Conservation (phyloP, 2,888 invertebrate genomes). For the Busseola fusca region DNA sequence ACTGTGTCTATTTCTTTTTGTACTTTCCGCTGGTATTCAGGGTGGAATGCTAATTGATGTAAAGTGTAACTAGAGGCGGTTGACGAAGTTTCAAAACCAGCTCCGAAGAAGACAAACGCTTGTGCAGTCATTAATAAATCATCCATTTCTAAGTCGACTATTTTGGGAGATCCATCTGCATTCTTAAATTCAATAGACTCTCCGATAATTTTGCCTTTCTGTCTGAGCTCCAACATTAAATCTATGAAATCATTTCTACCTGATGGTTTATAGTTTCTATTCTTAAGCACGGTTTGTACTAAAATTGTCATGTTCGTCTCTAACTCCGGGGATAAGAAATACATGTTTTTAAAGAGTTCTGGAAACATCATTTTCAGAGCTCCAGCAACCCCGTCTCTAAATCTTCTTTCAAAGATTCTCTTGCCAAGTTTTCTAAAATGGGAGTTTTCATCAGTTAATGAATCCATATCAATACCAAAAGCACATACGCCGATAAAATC, state of each 20-base stretch:
- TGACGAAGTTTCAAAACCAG: conserved; percentile 88
- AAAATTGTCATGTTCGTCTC: conserved; percentile 74
- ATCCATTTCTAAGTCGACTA: conserved; percentile 75
- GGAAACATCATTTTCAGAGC: conserved; percentile 78
- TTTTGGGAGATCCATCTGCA: conserved; percentile 75
- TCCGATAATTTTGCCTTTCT: conserved; percentile 78
- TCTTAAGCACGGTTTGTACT: conserved; percentile 73
- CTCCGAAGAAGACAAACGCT: conserved; percentile 84
- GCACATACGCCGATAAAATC: conserved; percentile 84
- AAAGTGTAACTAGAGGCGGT: conserved; percentile 84
- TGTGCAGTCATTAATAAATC: conserved; percentile 80
- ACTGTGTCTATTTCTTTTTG: conserved; percentile 82
- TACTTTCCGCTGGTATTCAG: conserved; percentile 81
- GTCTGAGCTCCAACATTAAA: conserved; percentile 77
- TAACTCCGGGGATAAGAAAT: conserved; percentile 74
- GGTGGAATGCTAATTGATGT: conserved; percentile 84
- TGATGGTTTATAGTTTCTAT: conserved; percentile 77
- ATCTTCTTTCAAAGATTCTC: conserved; percentile 77
- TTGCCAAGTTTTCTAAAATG: conserved; percentile 80
- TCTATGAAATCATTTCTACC: conserved; percentile 84
- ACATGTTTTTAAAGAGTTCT: conserved; percentile 75
- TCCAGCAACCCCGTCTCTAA: conserved; percentile 72
- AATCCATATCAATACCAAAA: conserved; percentile 82
- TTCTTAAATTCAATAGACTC: conserved; percentile 79
- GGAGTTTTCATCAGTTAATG: conserved; percentile 78